phyloP scores from a whole-genome alignment of 1,140 invertebrate species.

The Macrobrachium nipponense region DNA sequence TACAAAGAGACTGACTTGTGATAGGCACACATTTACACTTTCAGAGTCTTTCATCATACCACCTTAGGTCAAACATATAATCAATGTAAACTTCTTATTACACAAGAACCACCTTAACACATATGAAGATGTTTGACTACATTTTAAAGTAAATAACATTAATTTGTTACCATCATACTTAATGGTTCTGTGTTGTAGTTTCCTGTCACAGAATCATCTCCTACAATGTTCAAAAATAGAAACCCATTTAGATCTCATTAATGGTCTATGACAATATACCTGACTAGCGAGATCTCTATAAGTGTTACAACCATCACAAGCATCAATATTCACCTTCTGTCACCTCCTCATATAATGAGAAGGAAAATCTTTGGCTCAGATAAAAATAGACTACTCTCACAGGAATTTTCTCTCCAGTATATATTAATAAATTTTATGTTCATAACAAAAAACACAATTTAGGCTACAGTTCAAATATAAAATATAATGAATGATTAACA shows the following conservation, averaged over 20 bases:
- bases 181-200: no score
- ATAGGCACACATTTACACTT: constrained; percentile 34
- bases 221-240: background rate
- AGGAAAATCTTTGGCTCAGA: constrained; percentile 54
- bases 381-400: constrained; percentile 52
- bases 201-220: background rate
- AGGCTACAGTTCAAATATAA: constrained; percentile 28
- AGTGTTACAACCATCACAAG: constrained; percentile 55
- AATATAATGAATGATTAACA: constrained; percentile 26
- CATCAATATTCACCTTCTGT: constrained; percentile 20
- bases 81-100: constrained; percentile 8
- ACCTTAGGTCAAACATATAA: background rate
- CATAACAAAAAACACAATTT: constrained; percentile 29
- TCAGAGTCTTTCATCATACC: constrained; percentile 29
- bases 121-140: no score
- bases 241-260: constrained; percentile 27
- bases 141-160: no score
- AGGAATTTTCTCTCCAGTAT: constrained; percentile 18
- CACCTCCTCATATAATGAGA: constrained; percentile 26
- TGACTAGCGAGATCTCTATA: constrained; percentile 57
- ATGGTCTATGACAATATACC: constrained; percentile 40
- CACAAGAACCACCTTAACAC: constrained; percentile 3
- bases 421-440: constrained; percentile 14
- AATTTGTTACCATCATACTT: no score
- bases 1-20: constrained; percentile 34